Conservation (phyloP, 2,113 vertebrate genomes). For the Daboia siamensis region DNA sequence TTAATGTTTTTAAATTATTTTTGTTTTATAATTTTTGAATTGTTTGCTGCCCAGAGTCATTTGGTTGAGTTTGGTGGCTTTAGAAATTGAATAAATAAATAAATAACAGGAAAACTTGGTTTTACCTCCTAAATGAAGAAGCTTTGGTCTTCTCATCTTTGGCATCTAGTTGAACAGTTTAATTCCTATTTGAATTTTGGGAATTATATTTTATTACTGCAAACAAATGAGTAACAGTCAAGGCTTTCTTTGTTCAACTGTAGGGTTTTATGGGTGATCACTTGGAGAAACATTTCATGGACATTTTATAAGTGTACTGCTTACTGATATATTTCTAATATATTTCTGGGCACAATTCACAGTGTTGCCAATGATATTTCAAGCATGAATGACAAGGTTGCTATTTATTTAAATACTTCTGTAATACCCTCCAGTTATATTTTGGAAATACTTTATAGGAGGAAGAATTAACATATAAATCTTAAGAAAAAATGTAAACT, state of each 20-base stretch:
- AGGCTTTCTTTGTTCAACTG: background rate
- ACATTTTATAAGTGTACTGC: background rate
- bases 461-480: background rate
- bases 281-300: background rate
- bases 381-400: background rate
- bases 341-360: background rate
- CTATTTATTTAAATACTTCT: background rate
- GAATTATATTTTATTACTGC: background rate
- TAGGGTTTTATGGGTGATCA: background rate
- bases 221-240: background rate
- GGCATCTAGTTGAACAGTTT: background rate
- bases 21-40: background rate
- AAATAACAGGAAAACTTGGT: background rate
- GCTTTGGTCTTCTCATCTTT: background rate
- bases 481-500: background rate
- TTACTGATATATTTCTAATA: background rate
- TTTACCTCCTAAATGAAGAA: background rate
- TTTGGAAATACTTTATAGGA: background rate
- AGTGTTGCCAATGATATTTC: background rate
- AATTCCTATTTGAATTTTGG: background rate
- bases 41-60: background rate
- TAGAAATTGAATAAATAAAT: background rate
- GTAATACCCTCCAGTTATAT: background rate
- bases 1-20: background rate
- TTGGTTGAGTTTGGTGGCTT: background rate